These are phyloP conservation scores for Alligator mississippiensis DNA, from an alignment of 2,113 vertebrate species.

Conservation along the genomic window DNA sequence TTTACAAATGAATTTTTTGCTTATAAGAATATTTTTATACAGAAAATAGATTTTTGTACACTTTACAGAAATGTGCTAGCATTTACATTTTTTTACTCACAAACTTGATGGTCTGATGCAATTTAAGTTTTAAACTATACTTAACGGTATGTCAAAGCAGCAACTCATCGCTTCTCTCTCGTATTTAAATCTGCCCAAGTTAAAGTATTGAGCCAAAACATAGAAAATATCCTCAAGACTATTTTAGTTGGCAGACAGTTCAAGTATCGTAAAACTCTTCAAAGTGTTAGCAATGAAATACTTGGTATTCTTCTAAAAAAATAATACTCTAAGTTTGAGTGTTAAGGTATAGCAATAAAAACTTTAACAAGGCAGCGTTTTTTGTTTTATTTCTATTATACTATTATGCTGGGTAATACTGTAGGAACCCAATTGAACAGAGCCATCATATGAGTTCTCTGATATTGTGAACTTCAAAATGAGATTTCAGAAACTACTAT, in stretches of 20 bases:
- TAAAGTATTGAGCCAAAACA: conserved; percentile 13
- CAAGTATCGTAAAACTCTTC: conserved; percentile 34
- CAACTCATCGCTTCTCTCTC: conserved; percentile 4
- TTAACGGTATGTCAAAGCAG: not conserved
- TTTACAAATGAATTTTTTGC: conserved; percentile 74
- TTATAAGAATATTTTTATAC: conserved; percentile 82
- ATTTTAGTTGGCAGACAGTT: conserved; percentile 44
- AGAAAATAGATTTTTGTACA: conserved; percentile 80
- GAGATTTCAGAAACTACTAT: conserved; percentile 14
- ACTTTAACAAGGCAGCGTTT: conserved; percentile 58
- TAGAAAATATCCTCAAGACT: conserved; percentile 26
- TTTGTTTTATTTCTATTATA: not conserved
- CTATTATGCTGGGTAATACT: conserved; percentile 50
- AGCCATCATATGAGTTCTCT: conserved; percentile 6
- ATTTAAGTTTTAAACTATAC: conserved; percentile 19
- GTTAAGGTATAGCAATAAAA: conserved; percentile 46
- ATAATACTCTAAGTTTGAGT: conserved; percentile 27
- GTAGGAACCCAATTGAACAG: conserved; percentile 18
- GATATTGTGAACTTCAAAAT: not conserved
- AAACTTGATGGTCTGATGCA: conserved; percentile 2
- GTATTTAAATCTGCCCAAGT: conserved; percentile 7
- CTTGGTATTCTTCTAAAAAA: conserved; percentile 1
- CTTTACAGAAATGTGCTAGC: conserved; percentile 63
- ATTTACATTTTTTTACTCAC: conserved; percentile 40
- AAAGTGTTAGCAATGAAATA: conserved; percentile 29